Evolutionary conservation across 2,888 invertebrate genomes (phyloP).

Genomic region (Temnothorax unifasciatus): DNA sequence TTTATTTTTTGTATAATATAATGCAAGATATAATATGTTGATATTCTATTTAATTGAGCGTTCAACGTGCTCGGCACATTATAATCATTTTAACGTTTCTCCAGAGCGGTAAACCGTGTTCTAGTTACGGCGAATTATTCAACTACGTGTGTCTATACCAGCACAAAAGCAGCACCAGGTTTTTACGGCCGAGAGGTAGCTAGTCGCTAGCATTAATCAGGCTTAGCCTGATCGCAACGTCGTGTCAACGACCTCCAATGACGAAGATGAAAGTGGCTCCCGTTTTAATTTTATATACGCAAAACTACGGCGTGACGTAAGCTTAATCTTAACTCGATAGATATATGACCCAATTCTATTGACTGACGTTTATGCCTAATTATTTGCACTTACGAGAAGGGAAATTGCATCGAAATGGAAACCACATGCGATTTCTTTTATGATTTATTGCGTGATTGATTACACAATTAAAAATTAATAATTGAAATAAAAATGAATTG

Average conservation of each 20-base stretch:
- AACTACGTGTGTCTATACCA: background rate
- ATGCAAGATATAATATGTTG: slow-evolving; percentile 3
- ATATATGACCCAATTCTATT: slow-evolving; percentile 21
- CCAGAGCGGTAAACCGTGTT: background rate
- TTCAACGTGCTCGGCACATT: background rate
- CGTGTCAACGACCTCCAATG: slow-evolving; percentile 8
- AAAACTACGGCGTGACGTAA: slow-evolving; percentile 27
- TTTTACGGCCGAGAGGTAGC: background rate
- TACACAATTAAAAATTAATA: background rate
- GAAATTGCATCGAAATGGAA: background rate
- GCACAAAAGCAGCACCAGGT: background rate
- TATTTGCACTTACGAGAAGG: slow-evolving; percentile 14
- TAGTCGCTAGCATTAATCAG: background rate
- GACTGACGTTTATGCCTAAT: slow-evolving; percentile 6
- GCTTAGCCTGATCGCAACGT: slow-evolving; percentile 18
- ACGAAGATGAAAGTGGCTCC: slow-evolving; percentile 32
- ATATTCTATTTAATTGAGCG: slow-evolving; percentile 31
- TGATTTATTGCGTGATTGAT: background rate
- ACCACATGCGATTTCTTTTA: background rate
- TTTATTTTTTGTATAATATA: background rate
- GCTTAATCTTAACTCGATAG: slow-evolving; percentile 18
- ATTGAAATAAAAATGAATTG: background rate
- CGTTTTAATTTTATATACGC: slow-evolving; percentile 25
- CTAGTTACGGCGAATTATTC: slow-evolving; percentile 34
- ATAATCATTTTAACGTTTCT: background rate